Percentiles rank a stretch among this genome's conserved stretches.
Conservation (phyloP, 2,797 vertebrate genomes). For the Neostethus bicornis region DNA sequence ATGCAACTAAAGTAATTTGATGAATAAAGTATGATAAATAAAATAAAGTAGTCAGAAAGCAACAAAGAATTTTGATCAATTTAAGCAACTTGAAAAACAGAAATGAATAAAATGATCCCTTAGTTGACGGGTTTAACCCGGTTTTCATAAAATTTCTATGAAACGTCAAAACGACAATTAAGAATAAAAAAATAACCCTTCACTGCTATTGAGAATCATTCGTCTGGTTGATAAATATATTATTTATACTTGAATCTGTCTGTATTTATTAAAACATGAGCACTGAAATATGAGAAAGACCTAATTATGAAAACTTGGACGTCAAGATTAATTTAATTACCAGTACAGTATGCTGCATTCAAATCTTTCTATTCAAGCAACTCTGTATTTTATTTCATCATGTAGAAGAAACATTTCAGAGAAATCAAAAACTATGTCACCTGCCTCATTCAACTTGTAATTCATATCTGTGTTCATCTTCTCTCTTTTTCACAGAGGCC, state of each 20-base stretch:
- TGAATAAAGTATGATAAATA: no score
- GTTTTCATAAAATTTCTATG: no score
- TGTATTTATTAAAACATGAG: constrained; percentile 16
- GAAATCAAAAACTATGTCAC: constrained; percentile 42
- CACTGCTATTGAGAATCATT: neutral
- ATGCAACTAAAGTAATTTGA: no score
- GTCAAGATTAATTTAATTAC: neutral
- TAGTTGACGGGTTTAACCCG: no score
- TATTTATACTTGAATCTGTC: constrained; percentile 2
- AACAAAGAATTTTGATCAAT: no score
- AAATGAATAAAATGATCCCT: no score
- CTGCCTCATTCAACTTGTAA: constrained; percentile 49
- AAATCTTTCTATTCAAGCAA: constrained; percentile 14
- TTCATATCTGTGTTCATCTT: constrained; percentile 33
- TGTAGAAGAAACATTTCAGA: constrained; percentile 8
- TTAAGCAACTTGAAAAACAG: no score
- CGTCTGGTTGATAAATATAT: neutral
- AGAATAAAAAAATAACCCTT: neutral
- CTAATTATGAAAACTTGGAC: constrained; percentile 14
- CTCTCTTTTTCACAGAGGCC: constrained; percentile 32
- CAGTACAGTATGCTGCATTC: neutral
- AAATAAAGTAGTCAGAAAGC: no score
- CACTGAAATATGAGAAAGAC: neutral
- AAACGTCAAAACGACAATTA: neutral
- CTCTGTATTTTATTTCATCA: constrained; percentile 4